A percentile compares a stretch with the other conserved stretches of the same genome.
Conservation (phyloP, 2,888 invertebrate genomes). For the Caenorhabditis afra region DNA sequence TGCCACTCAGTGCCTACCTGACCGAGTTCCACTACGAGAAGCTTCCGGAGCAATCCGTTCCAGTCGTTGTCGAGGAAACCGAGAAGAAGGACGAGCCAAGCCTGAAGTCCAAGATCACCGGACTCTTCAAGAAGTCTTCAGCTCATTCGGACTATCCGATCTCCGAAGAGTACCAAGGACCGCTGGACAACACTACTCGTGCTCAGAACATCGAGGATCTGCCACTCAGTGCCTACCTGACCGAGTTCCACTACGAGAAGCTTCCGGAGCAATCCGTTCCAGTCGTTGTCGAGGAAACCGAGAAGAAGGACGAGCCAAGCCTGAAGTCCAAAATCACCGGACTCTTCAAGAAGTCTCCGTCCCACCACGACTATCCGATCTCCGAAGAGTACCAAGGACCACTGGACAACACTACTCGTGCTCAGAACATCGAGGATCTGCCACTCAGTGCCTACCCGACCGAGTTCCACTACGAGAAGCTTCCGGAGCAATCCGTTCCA, state of each 20-base stretch:
- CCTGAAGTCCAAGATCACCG: conserved; percentile 23
- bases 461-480: conserved; percentile 36
- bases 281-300: conserved; percentile 10
- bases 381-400: conserved; percentile 49
- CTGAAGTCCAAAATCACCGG: conserved; percentile 1
- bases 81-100: conserved; percentile 17
- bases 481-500: conserved; percentile 25
- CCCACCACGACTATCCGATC: conserved; percentile 64
- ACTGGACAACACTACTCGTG: conserved; percentile 40
- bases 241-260: conserved; percentile 8
- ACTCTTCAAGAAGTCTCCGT: conserved; percentile 18
- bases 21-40: conserved; percentile 8
- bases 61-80: conserved; percentile 10
- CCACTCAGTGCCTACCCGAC: conserved; percentile 43
- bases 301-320: conserved; percentile 29
- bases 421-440: conserved; percentile 57
- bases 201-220: conserved; percentile 51
- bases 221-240: conserved; percentile 29
- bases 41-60: background rate
- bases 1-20: conserved; percentile 4
- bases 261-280: background rate
- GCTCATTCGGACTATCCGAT: conserved; percentile 67
- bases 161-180: conserved; percentile 56
- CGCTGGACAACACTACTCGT: conserved; percentile 40
- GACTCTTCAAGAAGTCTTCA: conserved; percentile 53